Evolutionary conservation across 2,797 vertebrate genomes (phyloP).

Genomic region (Myotis findleyi): DNA sequence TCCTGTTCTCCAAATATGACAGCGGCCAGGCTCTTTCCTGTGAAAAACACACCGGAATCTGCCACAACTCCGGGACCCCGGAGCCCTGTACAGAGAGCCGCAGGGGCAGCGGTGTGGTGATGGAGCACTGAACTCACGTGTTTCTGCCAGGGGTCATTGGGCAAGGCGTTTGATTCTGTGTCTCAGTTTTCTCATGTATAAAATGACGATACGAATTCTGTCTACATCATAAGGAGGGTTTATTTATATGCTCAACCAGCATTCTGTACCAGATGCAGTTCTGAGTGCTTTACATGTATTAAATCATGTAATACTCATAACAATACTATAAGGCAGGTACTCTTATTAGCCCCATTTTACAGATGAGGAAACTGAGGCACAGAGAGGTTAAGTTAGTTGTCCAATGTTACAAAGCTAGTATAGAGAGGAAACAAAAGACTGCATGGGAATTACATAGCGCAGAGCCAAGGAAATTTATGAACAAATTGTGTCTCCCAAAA

Average conservation of each 20-base stretch:
- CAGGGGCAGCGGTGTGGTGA: background rate
- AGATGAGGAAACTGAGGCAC: slow-evolving; percentile 24
- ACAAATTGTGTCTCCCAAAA: background rate
- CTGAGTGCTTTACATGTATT: background rate
- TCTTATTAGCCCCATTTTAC: background rate
- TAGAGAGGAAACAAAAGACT: background rate
- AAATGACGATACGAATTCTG: background rate
- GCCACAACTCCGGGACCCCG: background rate
- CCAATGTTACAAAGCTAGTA: background rate
- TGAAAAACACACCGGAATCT: background rate
- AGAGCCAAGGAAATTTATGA: background rate
- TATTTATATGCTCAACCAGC: background rate
- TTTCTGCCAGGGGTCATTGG: background rate
- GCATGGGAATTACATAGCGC: background rate
- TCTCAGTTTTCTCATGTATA: background rate
- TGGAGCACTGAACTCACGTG: background rate
- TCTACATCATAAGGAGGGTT: background rate
- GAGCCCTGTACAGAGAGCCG: background rate
- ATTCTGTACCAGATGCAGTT: background rate
- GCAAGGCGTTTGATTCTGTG: background rate
- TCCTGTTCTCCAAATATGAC: background rate
- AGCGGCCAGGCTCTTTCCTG: background rate
- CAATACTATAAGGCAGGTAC: background rate
- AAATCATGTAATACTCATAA: background rate
- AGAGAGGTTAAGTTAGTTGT: background rate